Conservation (phyloP, 1,140 invertebrate species). For the Antheraea mylitta region DNA sequence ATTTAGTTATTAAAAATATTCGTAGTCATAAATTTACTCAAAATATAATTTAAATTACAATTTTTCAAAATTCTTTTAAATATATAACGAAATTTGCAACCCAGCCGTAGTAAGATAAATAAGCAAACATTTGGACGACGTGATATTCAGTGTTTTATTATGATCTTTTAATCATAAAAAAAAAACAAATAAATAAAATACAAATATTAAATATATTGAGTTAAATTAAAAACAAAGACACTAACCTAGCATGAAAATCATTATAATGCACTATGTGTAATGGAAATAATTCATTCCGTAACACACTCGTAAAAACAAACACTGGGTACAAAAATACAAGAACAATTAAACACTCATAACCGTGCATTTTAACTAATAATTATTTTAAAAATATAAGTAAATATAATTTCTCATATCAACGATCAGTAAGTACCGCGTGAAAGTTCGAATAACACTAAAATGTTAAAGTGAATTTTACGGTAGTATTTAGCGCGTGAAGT, state of each 20-base stretch:
- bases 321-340: constrained; percentile 13
- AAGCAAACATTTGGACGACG: too few relatives aligned
- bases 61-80: too few relatives aligned
- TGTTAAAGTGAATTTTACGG: not conserved
- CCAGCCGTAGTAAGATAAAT: too few relatives aligned
- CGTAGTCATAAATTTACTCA: too few relatives aligned
- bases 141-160: too few relatives aligned
- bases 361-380: not conserved
- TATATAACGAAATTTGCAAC: too few relatives aligned
- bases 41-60: too few relatives aligned
- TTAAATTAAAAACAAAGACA: not conserved
- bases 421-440: not conserved
- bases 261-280: constrained; percentile 47
- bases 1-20: too few relatives aligned
- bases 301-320: constrained; percentile 15
- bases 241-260: constrained; percentile 43
- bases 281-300: constrained; percentile 31
- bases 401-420: not conserved
- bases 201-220: too few relatives aligned
- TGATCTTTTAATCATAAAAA: too few relatives aligned
- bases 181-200: too few relatives aligned
- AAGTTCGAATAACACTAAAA: not conserved
- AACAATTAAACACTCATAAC: not conserved
- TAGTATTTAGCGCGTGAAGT: not conserved
- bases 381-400: not conserved